Conservation (phyloP, 2,888 invertebrate genomes). For the Ariolimax columbianus region DNA sequence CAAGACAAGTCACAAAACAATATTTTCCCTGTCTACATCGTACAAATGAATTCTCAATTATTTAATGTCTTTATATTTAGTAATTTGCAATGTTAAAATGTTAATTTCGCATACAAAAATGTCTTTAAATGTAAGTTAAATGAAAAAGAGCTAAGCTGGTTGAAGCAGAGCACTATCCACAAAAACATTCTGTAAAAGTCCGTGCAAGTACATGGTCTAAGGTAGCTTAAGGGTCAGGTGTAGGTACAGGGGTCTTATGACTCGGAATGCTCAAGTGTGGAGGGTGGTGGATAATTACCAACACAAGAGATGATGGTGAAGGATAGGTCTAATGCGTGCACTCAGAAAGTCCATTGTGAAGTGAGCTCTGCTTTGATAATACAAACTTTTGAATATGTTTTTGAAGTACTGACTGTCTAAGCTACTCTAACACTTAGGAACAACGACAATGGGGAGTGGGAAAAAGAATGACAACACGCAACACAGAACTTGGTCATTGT, state of each 20-base stretch:
- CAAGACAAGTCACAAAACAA: background rate
- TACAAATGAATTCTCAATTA: too few relatives aligned
- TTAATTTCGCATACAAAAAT: too few relatives aligned
- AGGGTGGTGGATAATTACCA: background rate
- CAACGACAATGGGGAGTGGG: background rate
- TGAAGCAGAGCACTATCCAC: slow-evolving; percentile 9
- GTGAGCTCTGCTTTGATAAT: background rate
- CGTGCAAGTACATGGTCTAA: background rate
- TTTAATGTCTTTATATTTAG: too few relatives aligned
- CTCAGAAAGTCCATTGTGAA: background rate
- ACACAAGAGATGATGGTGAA: too few relatives aligned
- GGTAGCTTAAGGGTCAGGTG: background rate
- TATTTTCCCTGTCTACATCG: background rate
- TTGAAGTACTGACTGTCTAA: background rate
- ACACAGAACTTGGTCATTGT: too few relatives aligned
- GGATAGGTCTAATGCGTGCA: too few relatives aligned
- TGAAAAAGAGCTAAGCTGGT: background rate
- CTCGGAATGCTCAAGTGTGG: background rate
- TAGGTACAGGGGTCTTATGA: background rate
- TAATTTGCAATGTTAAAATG: too few relatives aligned
- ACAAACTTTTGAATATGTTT: background rate
- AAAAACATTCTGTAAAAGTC: background rate
- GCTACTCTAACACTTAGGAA: background rate
- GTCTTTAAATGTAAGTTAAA: background rate
- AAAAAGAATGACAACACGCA: background rate